Conservation (phyloP, 2,797 vertebrate species). For the Aldrovandia affinis region DNA sequence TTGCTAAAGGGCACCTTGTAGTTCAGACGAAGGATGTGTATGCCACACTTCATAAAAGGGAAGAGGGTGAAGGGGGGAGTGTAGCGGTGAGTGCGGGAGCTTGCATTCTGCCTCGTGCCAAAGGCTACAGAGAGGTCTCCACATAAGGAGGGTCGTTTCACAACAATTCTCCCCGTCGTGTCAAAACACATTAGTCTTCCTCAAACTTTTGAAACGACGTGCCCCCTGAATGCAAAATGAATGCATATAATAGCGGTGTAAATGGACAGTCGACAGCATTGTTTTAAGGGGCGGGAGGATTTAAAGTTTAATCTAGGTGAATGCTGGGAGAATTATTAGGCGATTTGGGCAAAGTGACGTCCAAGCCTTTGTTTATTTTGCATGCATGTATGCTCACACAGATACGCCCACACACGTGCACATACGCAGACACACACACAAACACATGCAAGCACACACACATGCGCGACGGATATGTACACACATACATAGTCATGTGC, state of each 20-base stretch:
- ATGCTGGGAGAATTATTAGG: constrained; percentile 28
- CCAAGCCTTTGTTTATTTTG: not conserved
- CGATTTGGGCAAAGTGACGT: constrained; percentile 21
- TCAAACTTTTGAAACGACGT: constrained; percentile 47
- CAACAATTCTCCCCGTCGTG: constrained; percentile 47
- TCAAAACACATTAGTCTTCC: constrained; percentile 58
- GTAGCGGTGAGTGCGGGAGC: constrained; percentile 41
- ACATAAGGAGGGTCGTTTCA: constrained; percentile 40
- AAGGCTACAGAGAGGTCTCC: constrained; percentile 34
- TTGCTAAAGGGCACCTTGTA: not conserved
- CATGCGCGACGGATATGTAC: constrained; percentile 44
- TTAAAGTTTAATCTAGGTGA: constrained; percentile 31
- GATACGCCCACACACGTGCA: not conserved
- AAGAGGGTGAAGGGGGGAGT: constrained; percentile 39
- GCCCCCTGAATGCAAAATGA: constrained; percentile 54
- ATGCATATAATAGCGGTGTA: constrained; percentile 48
- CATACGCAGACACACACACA: not conserved
- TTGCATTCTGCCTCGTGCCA: constrained; percentile 27
- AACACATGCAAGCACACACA: not conserved
- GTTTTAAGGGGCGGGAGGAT: constrained; percentile 36
- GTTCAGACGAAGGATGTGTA: not conserved
- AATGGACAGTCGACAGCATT: constrained; percentile 34
- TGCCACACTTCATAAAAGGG: not conserved
- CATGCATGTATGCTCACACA: not conserved
- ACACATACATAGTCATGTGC: not conserved